A percentile compares a stretch with the other conserved stretches of the same genome.
These are phyloP conservation scores for Nemotelus nigrinus DNA, from an alignment of 2,888 invertebrate genomes.

Conservation along the genomic window DNA sequence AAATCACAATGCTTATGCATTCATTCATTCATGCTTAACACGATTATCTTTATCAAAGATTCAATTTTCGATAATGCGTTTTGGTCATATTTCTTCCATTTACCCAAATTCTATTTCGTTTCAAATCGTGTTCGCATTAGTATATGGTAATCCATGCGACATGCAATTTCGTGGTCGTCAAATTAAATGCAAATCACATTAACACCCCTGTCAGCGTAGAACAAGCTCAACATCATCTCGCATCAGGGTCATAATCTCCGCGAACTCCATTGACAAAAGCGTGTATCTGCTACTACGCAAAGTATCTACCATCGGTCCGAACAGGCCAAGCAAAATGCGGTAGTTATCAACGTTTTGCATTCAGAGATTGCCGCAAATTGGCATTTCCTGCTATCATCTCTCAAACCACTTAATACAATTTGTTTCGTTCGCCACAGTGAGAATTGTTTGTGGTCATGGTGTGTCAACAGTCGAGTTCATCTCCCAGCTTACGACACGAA, in stretches of 20 bases:
- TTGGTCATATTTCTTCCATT: too few species aligned
- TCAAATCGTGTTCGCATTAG: too few species aligned
- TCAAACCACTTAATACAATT: constrained; percentile 50
- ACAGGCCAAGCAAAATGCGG: not conserved
- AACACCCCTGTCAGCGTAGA: not conserved
- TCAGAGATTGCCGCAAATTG: constrained; percentile 45
- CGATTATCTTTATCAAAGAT: too few species aligned
- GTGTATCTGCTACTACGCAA: not conserved
- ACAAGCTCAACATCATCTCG: not conserved
- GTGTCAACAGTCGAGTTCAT: constrained; percentile 24
- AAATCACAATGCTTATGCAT: too few species aligned
- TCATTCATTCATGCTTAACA: too few species aligned
- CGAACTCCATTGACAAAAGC: not conserved
- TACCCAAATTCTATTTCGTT: too few species aligned
- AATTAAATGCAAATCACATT: constrained; percentile 31
- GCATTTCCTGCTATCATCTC: constrained; percentile 51
- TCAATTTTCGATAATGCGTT: too few species aligned
- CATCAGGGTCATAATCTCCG: not conserved
- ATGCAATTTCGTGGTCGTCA: not conserved
- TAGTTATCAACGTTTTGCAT: constrained; percentile 33
- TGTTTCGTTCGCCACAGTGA: constrained; percentile 42
- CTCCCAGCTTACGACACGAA: not conserved
- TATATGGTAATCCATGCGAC: not conserved
- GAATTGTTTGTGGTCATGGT: constrained; percentile 41
- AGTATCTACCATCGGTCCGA: not conserved